A percentile compares a stretch with the other conserved stretches of the same genome.
phyloP scores from a whole-genome alignment of 2,797 vertebrate species.

The Cynodonichthys magdalenae region DNA sequence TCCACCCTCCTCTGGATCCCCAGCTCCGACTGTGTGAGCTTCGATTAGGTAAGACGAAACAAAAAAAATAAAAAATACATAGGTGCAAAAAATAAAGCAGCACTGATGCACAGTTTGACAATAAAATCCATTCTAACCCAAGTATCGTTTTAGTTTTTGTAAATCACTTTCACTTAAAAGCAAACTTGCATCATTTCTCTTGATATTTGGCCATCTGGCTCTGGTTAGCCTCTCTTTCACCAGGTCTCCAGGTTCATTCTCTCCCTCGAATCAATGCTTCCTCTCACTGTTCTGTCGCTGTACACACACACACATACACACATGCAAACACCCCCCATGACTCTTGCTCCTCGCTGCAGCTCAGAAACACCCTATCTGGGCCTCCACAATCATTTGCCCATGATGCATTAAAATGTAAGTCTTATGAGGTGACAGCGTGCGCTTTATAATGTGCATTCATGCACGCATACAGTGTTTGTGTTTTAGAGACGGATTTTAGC shows the following conservation, averaged over 20 bases:
- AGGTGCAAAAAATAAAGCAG: constrained; percentile 9
- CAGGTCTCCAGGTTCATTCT: constrained; percentile 76
- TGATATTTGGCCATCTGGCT: constrained; percentile 75
- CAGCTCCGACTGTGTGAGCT: constrained; percentile 95
- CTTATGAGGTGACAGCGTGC: constrained; percentile 57
- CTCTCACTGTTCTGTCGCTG: constrained; percentile 65
- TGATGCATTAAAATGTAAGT: constrained; percentile 74
- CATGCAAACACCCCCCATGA: constrained; percentile 40
- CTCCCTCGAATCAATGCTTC: constrained; percentile 68
- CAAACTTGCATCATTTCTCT: constrained; percentile 7
- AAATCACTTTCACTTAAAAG: neutral
- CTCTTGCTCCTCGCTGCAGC: constrained; percentile 43
- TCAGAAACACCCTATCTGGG: constrained; percentile 74
- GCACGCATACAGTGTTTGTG: constrained; percentile 35
- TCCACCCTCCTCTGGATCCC: constrained; percentile 93
- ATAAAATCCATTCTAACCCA: neutral
- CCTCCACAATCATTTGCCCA: constrained; percentile 82
- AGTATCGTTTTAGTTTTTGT: neutral
- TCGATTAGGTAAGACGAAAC: constrained; percentile 86
- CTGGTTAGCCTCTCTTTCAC: constrained; percentile 70
- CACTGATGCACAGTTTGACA: neutral
- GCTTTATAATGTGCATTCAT: constrained; percentile 27
- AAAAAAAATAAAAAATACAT: neutral
- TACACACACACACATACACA: constrained; percentile 26
- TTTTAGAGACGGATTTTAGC: constrained; percentile 47